phyloP scores from a whole-genome alignment of 2,797 vertebrate species.

The Pygocentrus nattereri region DNA sequence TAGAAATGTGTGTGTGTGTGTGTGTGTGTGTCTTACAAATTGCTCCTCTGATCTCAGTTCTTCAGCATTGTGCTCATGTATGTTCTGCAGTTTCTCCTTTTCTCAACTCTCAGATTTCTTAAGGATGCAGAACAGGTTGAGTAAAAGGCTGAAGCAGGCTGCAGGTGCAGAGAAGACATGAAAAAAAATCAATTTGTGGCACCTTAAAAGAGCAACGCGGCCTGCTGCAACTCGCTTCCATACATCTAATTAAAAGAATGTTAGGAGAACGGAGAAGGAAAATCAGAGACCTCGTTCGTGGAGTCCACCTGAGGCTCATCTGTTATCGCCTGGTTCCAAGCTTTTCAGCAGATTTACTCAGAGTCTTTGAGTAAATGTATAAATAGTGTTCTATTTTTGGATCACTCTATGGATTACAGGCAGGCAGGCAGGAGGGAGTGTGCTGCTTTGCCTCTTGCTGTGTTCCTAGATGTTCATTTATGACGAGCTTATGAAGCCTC shows the following conservation, averaged over 20 bases:
- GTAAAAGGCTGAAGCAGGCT: neutral
- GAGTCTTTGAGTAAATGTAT: neutral
- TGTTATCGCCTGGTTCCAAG: neutral
- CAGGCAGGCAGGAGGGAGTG: no score
- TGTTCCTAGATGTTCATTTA: conserved; percentile 17
- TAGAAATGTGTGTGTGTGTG: no score
- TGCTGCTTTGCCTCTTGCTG: neutral
- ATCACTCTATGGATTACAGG: conserved; percentile 1
- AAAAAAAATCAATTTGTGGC: neutral
- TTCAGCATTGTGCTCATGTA: no score
- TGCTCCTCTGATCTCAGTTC: no score
- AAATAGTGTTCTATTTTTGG: conserved; percentile 17
- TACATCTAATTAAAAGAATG: conserved; percentile 7
- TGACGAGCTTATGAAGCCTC: conserved; percentile 9
- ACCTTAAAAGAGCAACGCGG: conserved; percentile 4
- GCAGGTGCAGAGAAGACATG: neutral
- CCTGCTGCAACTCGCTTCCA: neutral
- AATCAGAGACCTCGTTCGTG: neutral
- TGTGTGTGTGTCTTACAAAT: no score
- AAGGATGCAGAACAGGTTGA: no score
- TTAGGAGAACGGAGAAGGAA: neutral
- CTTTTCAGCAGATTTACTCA: neutral
- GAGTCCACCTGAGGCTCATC: conserved; percentile 4
- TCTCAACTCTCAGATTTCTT: no score
- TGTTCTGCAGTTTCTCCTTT: no score